Evolutionary conservation across 2,888 invertebrate species (phyloP).

Genomic region (Tupiocoris notatus): DNA sequence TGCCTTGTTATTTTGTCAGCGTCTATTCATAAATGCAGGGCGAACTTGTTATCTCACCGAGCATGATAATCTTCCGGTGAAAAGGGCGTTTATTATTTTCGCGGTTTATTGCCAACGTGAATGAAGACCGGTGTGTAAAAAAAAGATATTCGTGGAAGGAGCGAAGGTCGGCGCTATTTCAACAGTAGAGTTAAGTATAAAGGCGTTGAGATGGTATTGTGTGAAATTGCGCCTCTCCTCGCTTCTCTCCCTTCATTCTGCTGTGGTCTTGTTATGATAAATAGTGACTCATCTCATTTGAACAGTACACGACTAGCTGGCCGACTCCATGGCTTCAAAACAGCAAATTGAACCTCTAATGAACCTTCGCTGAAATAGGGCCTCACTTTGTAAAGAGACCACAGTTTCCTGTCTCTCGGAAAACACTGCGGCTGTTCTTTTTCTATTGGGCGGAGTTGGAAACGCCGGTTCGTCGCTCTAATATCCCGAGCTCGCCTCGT

Average conservation of each 20-base stretch:
- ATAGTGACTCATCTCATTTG: neutral
- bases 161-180: neutral
- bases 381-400: neutral
- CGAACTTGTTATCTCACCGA: no score
- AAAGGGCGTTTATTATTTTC: neutral
- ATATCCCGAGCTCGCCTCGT: neutral
- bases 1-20: no score
- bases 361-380: conserved; percentile 1
- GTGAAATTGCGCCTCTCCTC: neutral
- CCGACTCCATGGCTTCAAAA: neutral
- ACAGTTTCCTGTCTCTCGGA: neutral
- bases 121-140: no score
- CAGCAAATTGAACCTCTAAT: conserved; percentile 13
- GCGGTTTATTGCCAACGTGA: neutral
- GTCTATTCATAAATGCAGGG: no score
- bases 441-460: neutral
- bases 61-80: no score
- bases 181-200: neutral
- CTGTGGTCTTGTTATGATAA: neutral
- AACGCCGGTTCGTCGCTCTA: neutral
- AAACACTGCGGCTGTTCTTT: neutral
- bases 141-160: neutral
- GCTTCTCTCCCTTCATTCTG: neutral
- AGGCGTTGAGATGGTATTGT: neutral
- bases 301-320: neutral